These are phyloP conservation scores for Microcebus lehilahytsara DNA, from an alignment of 2,113 vertebrate genomes.

Conservation along the genomic window DNA sequence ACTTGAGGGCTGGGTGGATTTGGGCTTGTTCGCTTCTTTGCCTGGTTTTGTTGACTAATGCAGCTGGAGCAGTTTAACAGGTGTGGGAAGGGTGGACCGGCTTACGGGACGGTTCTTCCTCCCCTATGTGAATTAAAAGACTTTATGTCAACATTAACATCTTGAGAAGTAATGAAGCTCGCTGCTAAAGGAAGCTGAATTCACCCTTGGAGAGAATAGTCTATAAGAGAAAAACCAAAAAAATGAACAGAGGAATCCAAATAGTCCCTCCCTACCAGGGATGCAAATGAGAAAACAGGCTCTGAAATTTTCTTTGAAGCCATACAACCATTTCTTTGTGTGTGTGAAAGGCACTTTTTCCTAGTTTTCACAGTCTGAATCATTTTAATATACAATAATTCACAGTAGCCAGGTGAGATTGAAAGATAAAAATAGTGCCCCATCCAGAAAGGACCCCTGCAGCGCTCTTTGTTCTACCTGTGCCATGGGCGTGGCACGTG, in stretches of 20 bases:
- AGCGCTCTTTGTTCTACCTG: not conserved
- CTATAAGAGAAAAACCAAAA: not conserved
- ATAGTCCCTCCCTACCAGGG: not conserved
- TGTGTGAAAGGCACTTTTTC: not conserved
- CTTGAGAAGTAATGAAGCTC: not conserved
- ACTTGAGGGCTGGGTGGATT: not conserved
- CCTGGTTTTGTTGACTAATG: not conserved
- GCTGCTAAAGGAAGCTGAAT: not conserved
- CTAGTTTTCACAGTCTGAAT: not conserved
- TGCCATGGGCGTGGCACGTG: rapidly evolving
- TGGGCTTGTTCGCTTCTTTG: not conserved
- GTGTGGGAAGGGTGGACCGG: not conserved
- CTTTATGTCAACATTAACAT: not conserved
- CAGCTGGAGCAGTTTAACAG: not conserved
- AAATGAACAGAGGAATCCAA: not conserved
- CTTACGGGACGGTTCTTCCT: not conserved
- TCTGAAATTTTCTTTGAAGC: not conserved
- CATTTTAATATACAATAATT: not conserved
- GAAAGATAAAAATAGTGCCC: not conserved
- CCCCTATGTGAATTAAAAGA: not conserved
- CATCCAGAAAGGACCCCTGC: rapidly evolving
- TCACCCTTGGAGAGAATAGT: not conserved
- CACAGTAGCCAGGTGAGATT: not conserved
- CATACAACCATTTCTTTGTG: not conserved
- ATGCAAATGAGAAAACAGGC: not conserved